Conservation (phyloP, 2,797 vertebrate species). For the Clarias laeviceps region DNA sequence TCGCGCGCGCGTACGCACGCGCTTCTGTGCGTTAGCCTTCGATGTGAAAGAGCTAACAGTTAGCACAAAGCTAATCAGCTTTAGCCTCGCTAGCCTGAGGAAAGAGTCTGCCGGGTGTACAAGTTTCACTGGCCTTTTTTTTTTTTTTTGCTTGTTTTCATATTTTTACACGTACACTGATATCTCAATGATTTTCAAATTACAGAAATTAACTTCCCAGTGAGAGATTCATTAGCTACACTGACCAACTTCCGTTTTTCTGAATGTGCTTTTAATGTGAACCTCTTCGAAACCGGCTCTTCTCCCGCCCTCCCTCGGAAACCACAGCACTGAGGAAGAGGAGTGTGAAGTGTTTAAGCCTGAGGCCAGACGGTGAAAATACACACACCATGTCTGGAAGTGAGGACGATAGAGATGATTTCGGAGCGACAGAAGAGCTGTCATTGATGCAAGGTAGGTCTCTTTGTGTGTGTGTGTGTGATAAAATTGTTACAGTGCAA, state of each 20-base stretch:
- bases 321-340: conserved; percentile 59
- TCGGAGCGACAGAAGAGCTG: conserved; percentile 72
- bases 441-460: conserved; percentile 75
- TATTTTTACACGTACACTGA: neutral
- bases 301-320: conserved; percentile 57
- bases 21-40: conserved; percentile 60
- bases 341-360: conserved; percentile 50
- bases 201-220: neutral
- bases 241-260: conserved; percentile 71
- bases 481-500: neutral
- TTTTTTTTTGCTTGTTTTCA: neutral
- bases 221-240: neutral
- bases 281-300: conserved; percentile 55
- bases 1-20: neutral
- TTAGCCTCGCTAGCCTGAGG: conserved; percentile 5
- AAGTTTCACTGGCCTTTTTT: neutral
- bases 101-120: neutral
- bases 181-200: neutral
- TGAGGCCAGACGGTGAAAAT: conserved; percentile 35
- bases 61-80: conserved; percentile 7
- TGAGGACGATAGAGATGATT: conserved; percentile 79
- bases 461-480: neutral
- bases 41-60: conserved; percentile 21
- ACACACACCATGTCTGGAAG: conserved; percentile 76
- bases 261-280: conserved; percentile 61